A percentile compares a stretch with the other conserved stretches of the same genome.
These are phyloP conservation scores for Paradoxurus hermaphroditus DNA, from an alignment of 2,113 vertebrate genomes.

Conservation along the genomic window DNA sequence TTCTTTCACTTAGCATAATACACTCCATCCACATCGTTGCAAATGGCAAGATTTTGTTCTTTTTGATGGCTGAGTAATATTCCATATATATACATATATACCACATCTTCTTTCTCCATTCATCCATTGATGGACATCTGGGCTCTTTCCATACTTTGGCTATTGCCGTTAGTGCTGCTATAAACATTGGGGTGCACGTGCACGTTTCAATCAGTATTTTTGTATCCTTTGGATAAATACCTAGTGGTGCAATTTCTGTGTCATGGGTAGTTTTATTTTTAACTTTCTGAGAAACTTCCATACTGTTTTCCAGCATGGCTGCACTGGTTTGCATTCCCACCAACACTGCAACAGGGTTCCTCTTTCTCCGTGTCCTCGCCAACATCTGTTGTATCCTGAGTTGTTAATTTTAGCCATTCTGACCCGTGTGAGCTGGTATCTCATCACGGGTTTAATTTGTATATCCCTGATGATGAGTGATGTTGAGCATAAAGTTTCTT, in stretches of 20 bases:
- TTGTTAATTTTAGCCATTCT: not conserved
- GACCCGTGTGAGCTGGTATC: not conserved
- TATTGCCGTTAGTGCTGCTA: not conserved
- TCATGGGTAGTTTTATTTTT: not conserved
- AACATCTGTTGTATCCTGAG: not conserved
- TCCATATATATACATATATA: too few species aligned
- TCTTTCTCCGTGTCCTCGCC: not conserved
- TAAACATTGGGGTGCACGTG: not conserved
- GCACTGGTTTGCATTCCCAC: not conserved
- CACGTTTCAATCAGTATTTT: not conserved
- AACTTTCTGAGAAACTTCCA: not conserved
- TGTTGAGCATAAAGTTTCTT: not conserved
- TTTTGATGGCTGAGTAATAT: not conserved
- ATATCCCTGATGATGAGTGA: not conserved
- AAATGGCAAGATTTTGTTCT: not conserved
- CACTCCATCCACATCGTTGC: not conserved
- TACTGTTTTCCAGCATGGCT: not conserved
- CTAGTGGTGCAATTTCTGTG: not conserved
- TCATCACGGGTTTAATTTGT: not conserved
- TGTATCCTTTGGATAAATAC: not conserved
- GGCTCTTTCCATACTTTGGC: not conserved
- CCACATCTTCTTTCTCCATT: not conserved
- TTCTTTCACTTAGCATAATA: not conserved
- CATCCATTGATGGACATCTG: not conserved
- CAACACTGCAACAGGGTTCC: not conserved